Evolutionary conservation across 1,140 invertebrate genomes (phyloP), one percentile per base, ranked within the genome.

Genomic region (Galleria mellonella): DNA sequence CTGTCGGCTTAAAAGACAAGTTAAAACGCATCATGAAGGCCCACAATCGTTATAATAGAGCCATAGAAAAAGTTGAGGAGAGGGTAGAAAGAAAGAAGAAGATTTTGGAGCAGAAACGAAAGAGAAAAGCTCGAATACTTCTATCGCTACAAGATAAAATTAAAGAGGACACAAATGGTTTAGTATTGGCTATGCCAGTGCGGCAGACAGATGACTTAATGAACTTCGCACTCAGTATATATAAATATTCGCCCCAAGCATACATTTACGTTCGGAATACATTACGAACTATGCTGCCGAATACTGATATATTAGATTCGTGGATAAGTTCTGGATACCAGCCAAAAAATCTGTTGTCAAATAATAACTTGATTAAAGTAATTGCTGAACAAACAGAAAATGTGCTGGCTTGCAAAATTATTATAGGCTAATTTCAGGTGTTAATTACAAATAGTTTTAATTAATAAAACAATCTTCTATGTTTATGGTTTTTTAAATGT

Each of bases 181-280:
- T 84, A 38, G 76, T 85, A 9, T 43, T 85, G 31, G 76, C 79
- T 0, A 85, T 85, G 82, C 82, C 82, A 0, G 72, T 71, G 10
- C 63, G 67, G 50, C 76, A 85, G 15, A 82, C 82, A 1, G 77
- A 82, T 9, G 82, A 85, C 30, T 62, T 83, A 17, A 85, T 82
- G 47, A 82, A 81, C 48, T 83, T 85, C 47, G 72, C 82, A 0
- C 53, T 85, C 28, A 83, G 73, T 62, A 70, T 83, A 36, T 85
- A 85, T 48, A 85, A 74, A 41, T 85, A 85, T 48, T 83, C 82
- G 0, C 82, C 82, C 4, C 78, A 85, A 55, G 71, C 78, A 0
- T 85, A 85, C 30, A 79, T 85, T 37, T 85, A 83, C 47, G 62
- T 78, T 40, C 70, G 82, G 43, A 85, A 85, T 57, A 75, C 69